A percentile compares a stretch with the other conserved stretches of the same genome.
Evolutionary conservation across 2,113 vertebrate genomes (phyloP).

Genomic region (Pica pica): DNA sequence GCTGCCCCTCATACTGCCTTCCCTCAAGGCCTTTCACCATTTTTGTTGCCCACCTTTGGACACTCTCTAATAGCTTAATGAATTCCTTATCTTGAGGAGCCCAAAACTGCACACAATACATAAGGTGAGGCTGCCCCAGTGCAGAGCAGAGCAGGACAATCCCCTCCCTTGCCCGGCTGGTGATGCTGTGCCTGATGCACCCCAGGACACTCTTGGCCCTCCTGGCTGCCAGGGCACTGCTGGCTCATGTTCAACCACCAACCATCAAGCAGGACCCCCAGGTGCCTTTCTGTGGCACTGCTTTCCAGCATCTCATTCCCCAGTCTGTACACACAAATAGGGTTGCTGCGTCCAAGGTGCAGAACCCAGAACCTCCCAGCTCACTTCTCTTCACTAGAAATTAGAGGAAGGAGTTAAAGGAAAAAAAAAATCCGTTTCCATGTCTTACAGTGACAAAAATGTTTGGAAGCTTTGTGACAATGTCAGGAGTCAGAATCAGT

Average conservation of each 20-base stretch:
- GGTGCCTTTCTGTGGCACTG: background rate
- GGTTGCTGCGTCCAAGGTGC: rapidly evolving
- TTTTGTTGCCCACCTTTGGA: background rate
- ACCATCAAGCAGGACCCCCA: background rate
- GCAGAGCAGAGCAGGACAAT: background rate
- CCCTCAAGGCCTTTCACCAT: background rate
- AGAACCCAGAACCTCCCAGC: background rate
- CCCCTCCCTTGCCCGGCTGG: rapidly evolving
- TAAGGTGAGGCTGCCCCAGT: rapidly evolving
- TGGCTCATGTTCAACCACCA: background rate
- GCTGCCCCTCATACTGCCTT: rapidly evolving
- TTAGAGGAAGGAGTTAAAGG: background rate
- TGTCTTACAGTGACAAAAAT: background rate
- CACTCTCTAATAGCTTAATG: background rate
- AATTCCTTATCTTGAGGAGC: background rate
- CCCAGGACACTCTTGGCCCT: rapidly evolving
- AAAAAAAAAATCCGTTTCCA: background rate
- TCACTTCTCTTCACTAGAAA: background rate
- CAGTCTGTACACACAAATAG: background rate
- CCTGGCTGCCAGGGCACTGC: background rate
- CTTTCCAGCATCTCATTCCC: background rate
- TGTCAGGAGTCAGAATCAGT: background rate
- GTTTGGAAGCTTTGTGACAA: background rate
- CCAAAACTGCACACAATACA: rapidly evolving
- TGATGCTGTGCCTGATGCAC: rapidly evolving